A percentile compares a stretch with the other conserved stretches of the same genome.
phyloP scores from a whole-genome alignment of 2,113 vertebrate species.

The Gyps fulvus region DNA sequence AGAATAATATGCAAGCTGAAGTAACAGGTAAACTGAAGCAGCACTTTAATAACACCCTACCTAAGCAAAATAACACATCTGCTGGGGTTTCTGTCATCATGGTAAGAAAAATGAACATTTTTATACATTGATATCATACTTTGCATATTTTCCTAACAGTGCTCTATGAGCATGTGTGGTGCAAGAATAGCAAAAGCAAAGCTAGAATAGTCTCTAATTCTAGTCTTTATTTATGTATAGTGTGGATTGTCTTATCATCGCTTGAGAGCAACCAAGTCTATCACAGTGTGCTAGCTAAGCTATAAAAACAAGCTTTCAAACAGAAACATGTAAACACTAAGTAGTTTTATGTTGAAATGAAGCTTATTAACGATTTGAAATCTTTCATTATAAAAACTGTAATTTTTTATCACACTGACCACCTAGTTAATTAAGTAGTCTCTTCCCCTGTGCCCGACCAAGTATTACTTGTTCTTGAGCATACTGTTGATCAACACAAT shows the following conservation, averaged over 20 bases:
- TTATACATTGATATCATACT: background rate
- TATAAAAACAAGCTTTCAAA: background rate
- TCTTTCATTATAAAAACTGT: background rate
- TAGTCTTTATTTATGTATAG: background rate
- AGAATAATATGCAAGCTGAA: conserved; percentile 93
- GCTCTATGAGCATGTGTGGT: background rate
- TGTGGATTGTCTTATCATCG: background rate
- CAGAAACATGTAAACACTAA: background rate
- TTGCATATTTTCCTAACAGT: background rate
- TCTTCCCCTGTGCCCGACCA: background rate
- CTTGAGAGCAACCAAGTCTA: background rate
- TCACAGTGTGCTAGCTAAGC: background rate
- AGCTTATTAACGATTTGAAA: background rate
- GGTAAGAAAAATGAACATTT: conserved; percentile 77
- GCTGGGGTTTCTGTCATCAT: conserved; percentile 93
- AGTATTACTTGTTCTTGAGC: background rate
- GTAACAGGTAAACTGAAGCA: conserved; percentile 96
- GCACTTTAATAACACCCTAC: conserved; percentile 89
- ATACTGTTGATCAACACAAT: background rate
- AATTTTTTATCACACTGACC: background rate
- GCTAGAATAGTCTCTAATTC: background rate
- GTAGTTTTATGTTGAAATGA: background rate
- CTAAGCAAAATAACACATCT: conserved; percentile 85
- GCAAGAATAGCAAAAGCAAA: conserved; percentile 47
- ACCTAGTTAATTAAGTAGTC: background rate